Evolutionary conservation across 2,797 vertebrate genomes (phyloP), one percentile per base, ranked within the genome.

Genomic region (Furcifer pardalis): DNA sequence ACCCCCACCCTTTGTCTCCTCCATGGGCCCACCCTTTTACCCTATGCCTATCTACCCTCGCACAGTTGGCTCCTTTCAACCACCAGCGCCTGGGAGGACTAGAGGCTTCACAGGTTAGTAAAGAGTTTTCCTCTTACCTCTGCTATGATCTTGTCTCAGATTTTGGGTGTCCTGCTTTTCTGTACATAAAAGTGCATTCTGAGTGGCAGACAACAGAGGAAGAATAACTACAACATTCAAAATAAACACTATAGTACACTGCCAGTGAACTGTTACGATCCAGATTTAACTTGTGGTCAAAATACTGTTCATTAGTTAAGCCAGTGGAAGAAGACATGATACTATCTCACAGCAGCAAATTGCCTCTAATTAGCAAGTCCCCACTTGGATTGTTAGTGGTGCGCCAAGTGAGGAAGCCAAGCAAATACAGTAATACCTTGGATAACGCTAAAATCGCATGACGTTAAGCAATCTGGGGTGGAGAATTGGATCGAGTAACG

Each of bases 1-100:
- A n/a, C 97, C 97, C 37, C 97, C 97, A 27, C 96, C 97, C 84
- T 97, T 98, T 91, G 92, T 97, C n/a, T 96, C 97, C 56, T 96
- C 97, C 27, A 97, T 98, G 96, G 94, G 97, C 87, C 95, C 97
- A 32, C 96, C 97, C 23, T 97, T 98, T 92, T 98, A 98, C 91
- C 97, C 97, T 46, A 95, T 98, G 94, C 96, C 97, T 60, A 92
- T 98, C 75, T 98, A 98, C 91, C 97, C 97, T 46, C 96, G 97
- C 75, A 95, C 97, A 10, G 94, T 98, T 95, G 97, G 97, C 56
- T 96, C 96, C 63, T 92, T 97, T 95, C 97, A 96, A 27, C 97
- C 96, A 30, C 96, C 96, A 7, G 89, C 78, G 76, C 93, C 92
- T 77, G 94, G 93, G 95, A 96, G 97, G 93, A 97, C 96, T 87